phyloP scores from a whole-genome alignment of 1,140 invertebrate genomes.

The Manduca sexta region DNA sequence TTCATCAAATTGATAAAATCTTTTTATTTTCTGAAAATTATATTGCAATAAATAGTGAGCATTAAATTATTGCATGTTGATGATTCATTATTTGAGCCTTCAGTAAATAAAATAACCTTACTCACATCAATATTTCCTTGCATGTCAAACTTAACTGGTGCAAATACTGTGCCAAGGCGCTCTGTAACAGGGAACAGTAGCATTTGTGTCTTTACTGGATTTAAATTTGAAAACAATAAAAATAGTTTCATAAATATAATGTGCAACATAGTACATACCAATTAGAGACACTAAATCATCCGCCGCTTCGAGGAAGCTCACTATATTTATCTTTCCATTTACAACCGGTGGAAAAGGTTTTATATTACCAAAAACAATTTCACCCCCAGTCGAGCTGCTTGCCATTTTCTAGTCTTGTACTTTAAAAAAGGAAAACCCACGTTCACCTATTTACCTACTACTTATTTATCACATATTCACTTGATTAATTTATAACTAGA shows the following conservation, averaged over 20 bases:
- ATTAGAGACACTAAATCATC: slow-evolving; percentile 75
- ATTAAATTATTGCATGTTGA: background rate
- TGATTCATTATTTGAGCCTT: background rate
- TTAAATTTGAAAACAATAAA: slow-evolving; percentile 6
- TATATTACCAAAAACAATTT: slow-evolving; percentile 35
- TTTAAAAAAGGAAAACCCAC: background rate
- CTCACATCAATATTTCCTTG: slow-evolving; percentile 82
- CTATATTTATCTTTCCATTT: slow-evolving; percentile 76
- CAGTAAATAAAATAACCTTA: slow-evolving; percentile 8
- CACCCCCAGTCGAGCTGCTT: slow-evolving; percentile 17
- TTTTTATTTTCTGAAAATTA: slow-evolving; percentile 79
- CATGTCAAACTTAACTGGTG: slow-evolving; percentile 82
- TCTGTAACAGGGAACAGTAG: slow-evolving; percentile 70
- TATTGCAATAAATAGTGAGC: too few relatives aligned
- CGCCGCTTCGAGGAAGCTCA: slow-evolving; percentile 76
- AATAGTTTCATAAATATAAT: slow-evolving; percentile 8
- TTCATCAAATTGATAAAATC: slow-evolving; percentile 72
- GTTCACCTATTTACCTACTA: background rate
- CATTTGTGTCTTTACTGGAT: background rate
- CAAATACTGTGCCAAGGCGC: slow-evolving; percentile 81
- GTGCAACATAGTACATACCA: slow-evolving; percentile 64
- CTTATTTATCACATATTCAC: slow-evolving; percentile 4
- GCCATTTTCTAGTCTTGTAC: slow-evolving; percentile 27
- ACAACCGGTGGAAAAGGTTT: slow-evolving; percentile 65
- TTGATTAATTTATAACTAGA: background rate